Base-by-base conservation (phyloP, 35 echinoderm and acorn worm genomes). In the Acanthaster planci region DNA sequence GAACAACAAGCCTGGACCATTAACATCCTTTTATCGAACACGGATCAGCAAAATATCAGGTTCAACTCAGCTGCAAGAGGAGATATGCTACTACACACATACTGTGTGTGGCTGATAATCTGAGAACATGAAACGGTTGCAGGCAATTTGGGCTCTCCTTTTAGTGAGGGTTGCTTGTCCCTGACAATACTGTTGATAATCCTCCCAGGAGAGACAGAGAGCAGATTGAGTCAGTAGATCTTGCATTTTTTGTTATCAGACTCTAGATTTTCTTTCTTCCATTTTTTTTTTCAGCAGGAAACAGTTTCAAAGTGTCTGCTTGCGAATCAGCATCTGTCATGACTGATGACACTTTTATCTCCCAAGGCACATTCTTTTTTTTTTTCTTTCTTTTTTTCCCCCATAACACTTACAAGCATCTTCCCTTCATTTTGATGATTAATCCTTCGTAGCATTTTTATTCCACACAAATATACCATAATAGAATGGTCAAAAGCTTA, bases 1-100 rank as follows among this genome's bases (percentile, higher is more conserved):
- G 42, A 12, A 47, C 12, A 68, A 34, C 60, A 30, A 68, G 60
- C 60, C 55, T 9, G 60, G 1, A 26, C 60, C 60, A 68, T 68
- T 68, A 68, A 68, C 60, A 68, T 68, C 60, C 60, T 68, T 68
- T 68, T 68, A 68, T 68, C 23, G 29, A 68, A 68, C 60, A 68
- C 12, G 60, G 12, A 68, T 68, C 60, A 68, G 34, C 60, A 68
- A 34, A 68, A 68, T 68, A 68, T 68, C 60, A 27, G 60, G 60
- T 68, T 68, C 23, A 68, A 34, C 60, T 26, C 17, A 12, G 42
- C 60, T 68, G 60, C 60, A 47, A 47, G 4, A 47, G 4, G 42
- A 47, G 42, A 47, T 47, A 47, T n/a, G n/a, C 42, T 6, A 6
- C 42, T 47, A 47, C 42, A 47, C 42, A 47, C 42, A 47, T 68